Percentiles rank a stretch among this genome's conserved stretches.
Conservation (phyloP, 2,113 vertebrate species). For the Lepisosteus oculatus region DNA sequence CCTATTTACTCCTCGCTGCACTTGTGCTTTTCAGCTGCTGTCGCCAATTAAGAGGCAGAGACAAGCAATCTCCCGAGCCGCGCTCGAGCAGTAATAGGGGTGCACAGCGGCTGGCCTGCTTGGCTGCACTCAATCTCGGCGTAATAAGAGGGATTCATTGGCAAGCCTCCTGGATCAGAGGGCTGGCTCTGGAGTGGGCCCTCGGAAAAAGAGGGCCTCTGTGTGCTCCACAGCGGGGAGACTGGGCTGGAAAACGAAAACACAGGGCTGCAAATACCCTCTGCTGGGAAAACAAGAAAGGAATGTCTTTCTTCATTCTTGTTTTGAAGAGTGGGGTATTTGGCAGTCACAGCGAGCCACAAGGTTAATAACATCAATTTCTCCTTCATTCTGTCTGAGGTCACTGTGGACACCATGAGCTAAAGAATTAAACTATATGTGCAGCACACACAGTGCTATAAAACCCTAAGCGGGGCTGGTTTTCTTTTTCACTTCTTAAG, state of each 20-base stretch:
- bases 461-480: constrained; percentile 12
- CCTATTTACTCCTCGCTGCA: constrained; percentile 25
- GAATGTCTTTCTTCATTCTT: constrained; percentile 25
- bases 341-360: constrained; percentile 24
- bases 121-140: constrained; percentile 75
- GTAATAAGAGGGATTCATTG: constrained; percentile 75
- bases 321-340: constrained; percentile 22
- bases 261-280: constrained; percentile 34
- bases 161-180: constrained; percentile 67
- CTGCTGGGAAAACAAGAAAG: constrained; percentile 11
- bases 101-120: constrained; percentile 57
- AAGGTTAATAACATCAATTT: constrained; percentile 20
- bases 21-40: constrained; percentile 59
- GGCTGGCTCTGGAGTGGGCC: constrained; percentile 44
- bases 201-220: constrained; percentile 39
- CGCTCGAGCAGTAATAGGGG: constrained; percentile 49
- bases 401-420: constrained; percentile 22
- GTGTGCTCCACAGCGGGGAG: constrained; percentile 15
- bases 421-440: constrained; percentile 12
- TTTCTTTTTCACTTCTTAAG: background rate
- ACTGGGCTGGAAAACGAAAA: constrained; percentile 30
- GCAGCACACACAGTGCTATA: constrained; percentile 9
- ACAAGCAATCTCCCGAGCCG: constrained; percentile 73
- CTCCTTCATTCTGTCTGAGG: constrained; percentile 17
- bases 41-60: constrained; percentile 69